These are phyloP conservation scores for Nebria salina DNA, from an alignment of 2,888 invertebrate genomes.

Conservation along the genomic window DNA sequence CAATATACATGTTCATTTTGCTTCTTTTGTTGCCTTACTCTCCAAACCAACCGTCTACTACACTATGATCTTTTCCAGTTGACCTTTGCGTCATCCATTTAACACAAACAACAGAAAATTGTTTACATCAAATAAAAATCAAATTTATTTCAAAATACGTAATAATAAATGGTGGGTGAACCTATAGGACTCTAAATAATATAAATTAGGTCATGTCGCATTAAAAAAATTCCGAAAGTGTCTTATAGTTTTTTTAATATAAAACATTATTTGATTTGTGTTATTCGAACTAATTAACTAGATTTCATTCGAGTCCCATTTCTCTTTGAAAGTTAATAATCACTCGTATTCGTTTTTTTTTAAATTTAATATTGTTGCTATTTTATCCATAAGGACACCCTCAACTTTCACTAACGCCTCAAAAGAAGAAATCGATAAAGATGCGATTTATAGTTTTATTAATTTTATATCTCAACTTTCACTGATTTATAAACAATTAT, in stretches of 20 bases:
- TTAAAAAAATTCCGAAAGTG: too few species aligned
- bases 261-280: constrained; percentile 7
- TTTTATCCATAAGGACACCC: constrained; percentile 10
- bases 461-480: neutral
- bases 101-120: too few species aligned
- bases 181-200: too few species aligned
- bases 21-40: neutral
- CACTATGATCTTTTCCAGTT: too few species aligned
- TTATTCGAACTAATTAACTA: neutral
- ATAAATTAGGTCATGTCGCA: too few species aligned
- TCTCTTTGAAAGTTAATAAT: constrained; percentile 22
- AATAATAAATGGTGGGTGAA: too few species aligned
- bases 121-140: too few species aligned
- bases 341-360: neutral
- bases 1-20: neutral
- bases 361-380: neutral
- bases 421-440: constrained; percentile 7
- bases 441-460: neutral
- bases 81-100: too few species aligned
- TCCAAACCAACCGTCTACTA: neutral
- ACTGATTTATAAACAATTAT: too few species aligned
- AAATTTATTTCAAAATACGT: too few species aligned
- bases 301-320: constrained; percentile 6
- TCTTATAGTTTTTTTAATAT: neutral
- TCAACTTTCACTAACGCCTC: constrained; percentile 15